These are phyloP conservation scores for Agelas oroides DNA, from an alignment of 37 sponge, comb jelly and placozoan genomes.

Conservation along the genomic window DNA sequence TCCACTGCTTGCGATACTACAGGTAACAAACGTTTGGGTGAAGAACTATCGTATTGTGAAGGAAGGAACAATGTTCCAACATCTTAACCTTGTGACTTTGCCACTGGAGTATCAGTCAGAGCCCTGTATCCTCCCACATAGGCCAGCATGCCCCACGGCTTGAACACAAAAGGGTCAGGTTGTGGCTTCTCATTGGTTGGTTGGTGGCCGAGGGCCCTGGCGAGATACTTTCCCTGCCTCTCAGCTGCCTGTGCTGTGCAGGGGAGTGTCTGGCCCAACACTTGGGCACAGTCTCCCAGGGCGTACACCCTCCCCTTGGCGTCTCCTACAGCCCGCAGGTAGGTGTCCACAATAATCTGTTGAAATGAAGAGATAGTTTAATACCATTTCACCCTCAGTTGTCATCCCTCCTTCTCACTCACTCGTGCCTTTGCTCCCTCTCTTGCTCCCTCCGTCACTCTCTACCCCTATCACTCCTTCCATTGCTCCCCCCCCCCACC, in stretches of 20 bases:
- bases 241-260: slow-evolving; percentile 90
- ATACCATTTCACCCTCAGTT: neutral
- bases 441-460: too few species aligned
- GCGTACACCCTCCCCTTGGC: slow-evolving; percentile 67
- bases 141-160: slow-evolving; percentile 86
- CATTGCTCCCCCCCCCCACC: too few species aligned
- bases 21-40: too few species aligned
- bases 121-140: slow-evolving; percentile 89
- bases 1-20: too few species aligned
- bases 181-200: neutral
- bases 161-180: slow-evolving; percentile 63
- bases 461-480: too few species aligned
- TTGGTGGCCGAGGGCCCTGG: slow-evolving; percentile 50
- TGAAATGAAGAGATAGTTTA: neutral
- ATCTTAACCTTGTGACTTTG: slow-evolving; percentile 42
- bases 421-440: too few species aligned
- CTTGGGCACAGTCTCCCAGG: slow-evolving; percentile 86
- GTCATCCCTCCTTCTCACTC: too few species aligned
- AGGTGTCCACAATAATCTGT: slow-evolving; percentile 77
- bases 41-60: too few species aligned
- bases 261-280: slow-evolving; percentile 55
- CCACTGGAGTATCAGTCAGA: slow-evolving; percentile 70
- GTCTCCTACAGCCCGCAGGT: slow-evolving; percentile 47
- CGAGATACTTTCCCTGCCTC: slow-evolving; percentile 84
- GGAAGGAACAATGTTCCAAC: too few species aligned